Percentiles rank a stretch among this genome's conserved stretches.
Evolutionary conservation across 2,113 vertebrate genomes (phyloP).

Genomic region (Vulpes lagopus): DNA sequence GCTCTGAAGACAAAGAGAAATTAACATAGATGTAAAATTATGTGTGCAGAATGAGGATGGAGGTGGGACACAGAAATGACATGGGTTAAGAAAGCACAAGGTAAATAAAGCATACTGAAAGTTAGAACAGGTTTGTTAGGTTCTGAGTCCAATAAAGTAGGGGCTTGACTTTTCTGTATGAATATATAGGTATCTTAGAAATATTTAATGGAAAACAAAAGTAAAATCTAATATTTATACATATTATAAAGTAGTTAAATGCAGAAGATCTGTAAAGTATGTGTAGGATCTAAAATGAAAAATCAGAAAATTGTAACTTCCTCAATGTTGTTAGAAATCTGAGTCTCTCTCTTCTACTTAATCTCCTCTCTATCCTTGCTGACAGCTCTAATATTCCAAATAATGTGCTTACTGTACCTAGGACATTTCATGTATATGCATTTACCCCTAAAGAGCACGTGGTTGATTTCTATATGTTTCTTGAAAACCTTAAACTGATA

Average conservation of each 20-base stretch:
- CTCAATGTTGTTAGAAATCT: neutral
- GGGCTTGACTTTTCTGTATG: neutral
- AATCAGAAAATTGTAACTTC: neutral
- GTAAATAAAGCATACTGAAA: neutral
- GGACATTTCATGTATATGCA: neutral
- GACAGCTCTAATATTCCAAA: neutral
- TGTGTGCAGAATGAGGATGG: neutral
- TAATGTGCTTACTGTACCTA: neutral
- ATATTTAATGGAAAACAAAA: neutral
- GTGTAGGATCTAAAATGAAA: neutral
- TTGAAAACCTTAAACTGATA: neutral
- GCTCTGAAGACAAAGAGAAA: neutral
- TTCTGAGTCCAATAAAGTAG: neutral
- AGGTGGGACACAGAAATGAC: neutral
- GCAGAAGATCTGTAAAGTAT: neutral
- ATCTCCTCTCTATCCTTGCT: neutral
- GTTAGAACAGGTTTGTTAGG: neutral
- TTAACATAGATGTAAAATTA: neutral
- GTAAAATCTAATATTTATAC: neutral
- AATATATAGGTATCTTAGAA: neutral
- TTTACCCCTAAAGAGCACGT: neutral
- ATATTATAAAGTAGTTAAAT: neutral
- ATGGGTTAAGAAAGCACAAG: neutral
- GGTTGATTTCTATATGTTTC: neutral
- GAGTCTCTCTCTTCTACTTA: neutral